Evolutionary conservation across 2,888 invertebrate genomes (phyloP), one percentile per base, ranked within the genome.

Genomic region (Caenorhabditis macrosperma): DNA sequence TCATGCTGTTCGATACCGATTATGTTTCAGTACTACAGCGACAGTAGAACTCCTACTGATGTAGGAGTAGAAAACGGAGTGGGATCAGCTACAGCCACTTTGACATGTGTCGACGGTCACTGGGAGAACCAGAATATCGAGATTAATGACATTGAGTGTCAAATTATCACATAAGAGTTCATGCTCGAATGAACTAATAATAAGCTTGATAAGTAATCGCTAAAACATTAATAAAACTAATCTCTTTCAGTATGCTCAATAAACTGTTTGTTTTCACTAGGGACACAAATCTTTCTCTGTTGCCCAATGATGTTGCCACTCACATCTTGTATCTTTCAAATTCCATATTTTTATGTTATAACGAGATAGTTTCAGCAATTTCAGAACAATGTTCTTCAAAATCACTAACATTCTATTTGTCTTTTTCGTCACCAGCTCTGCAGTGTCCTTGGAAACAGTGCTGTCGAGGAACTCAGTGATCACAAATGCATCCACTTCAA

Each of bases 71-170:
- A 44, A 41, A 24, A 55, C 9, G 76, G 76, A 24, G 20, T 38
- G 2, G 76, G 76, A 17, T 55, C 76, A 0, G 57, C 55, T 12
- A 63, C 63, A 6, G 61, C 46, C 17, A n/a, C 57, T 9, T 28
- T 77, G 20, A 69, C 54, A 15, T 77, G 76, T 52, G 76, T 69
- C 6, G 30, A 57, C 12, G 68, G 68, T 2, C 22, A 41, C 5
- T 77, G 76, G 76, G 50, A 55, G 15, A 57, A 61, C 20, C 63
- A 26, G 15, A 69, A 69, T 30, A 57, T 77, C 10, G 68, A 55
- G 1, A 77, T 77, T 15, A 69, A 77, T 20, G 76, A 77, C 26
- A 54, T 77, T 24, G 76, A 77, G 33, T 77, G 76, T 38, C 76
- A 77, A 76, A 68, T 76, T 35, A 76, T 76, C n/a, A 54, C 67